phyloP scores from a whole-genome alignment of 1,140 invertebrate species.

The Cotesia vestalis region DNA sequence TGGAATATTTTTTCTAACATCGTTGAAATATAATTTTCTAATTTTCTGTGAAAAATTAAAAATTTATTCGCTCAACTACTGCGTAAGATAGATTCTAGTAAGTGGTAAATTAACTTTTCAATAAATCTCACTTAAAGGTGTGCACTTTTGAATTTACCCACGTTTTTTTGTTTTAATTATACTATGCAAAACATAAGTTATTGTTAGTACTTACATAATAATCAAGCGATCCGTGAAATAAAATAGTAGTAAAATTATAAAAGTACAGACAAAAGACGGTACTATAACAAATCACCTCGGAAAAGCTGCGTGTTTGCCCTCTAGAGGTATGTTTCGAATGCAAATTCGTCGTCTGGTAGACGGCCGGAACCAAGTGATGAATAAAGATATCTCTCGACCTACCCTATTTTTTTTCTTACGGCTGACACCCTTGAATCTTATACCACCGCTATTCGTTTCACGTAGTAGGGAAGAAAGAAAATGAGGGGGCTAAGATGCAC shows the following conservation, averaged over 20 bases:
- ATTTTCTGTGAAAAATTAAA: too few species aligned
- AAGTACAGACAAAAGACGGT: not conserved
- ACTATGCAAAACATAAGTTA: too few species aligned
- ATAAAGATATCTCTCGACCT: constrained; percentile 48
- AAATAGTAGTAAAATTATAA: not conserved
- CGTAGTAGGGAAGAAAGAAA: constrained; percentile 13
- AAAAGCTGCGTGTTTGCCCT: constrained; percentile 21
- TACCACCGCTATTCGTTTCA: constrained; percentile 28
- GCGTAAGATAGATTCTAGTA: too few species aligned
- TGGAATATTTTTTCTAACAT: too few species aligned
- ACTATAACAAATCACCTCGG: not conserved
- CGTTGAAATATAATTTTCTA: too few species aligned
- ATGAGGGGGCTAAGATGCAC: not conserved
- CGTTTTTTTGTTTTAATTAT: not conserved
- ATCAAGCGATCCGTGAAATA: not conserved
- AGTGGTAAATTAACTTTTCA: too few species aligned
- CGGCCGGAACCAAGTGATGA: constrained; percentile 44
- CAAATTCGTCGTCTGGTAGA: constrained; percentile 41
- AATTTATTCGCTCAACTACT: too few species aligned
- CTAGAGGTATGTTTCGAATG: constrained; percentile 36
- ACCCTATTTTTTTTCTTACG: constrained; percentile 21
- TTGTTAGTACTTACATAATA: too few species aligned
- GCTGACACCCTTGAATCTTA: constrained; percentile 27
- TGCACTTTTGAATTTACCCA: too few species aligned
- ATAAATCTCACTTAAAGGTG: too few species aligned